Evolutionary conservation across 92 coral and sea anemone genomes (phyloP).

Genomic region (Parazoanthus darwini): DNA sequence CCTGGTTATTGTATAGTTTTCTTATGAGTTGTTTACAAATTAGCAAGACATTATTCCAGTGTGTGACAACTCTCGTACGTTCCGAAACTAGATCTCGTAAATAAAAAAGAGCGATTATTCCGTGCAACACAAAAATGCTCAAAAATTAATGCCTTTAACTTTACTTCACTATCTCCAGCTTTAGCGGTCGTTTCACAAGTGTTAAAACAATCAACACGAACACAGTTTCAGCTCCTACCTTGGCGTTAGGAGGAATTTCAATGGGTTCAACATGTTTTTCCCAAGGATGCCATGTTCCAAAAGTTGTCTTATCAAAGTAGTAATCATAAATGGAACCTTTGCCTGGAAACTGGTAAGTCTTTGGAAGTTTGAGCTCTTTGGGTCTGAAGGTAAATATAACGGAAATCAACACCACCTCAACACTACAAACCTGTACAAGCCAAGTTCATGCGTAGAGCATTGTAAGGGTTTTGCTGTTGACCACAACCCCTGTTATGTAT

Average conservation of each 20-base stretch:
- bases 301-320: conserved; percentile 92
- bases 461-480: no score
- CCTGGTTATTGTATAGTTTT: no score
- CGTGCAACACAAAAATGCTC: neutral
- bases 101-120: neutral
- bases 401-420: neutral
- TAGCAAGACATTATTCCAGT: no score
- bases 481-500: neutral
- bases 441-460: no score
- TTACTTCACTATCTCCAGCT: no score
- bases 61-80: neutral
- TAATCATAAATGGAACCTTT: conserved; percentile 93
- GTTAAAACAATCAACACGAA: neutral
- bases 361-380: conserved; percentile 91
- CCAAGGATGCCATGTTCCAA: conserved; percentile 99
- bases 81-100: neutral
- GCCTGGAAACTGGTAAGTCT: conserved; percentile 89
- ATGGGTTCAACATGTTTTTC: conserved; percentile 81
- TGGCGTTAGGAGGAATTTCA: conserved; percentile 79
- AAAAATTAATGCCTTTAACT: no score
- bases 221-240: conserved; percentile 53
- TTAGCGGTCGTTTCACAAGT: no score
- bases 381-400: conserved; percentile 58
- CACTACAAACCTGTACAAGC: neutral
- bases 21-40: no score